These are phyloP conservation scores for Cliona cf. orientalis DNA, from an alignment of 37 sponge, comb jelly and placozoan species.

Conservation along the genomic window DNA sequence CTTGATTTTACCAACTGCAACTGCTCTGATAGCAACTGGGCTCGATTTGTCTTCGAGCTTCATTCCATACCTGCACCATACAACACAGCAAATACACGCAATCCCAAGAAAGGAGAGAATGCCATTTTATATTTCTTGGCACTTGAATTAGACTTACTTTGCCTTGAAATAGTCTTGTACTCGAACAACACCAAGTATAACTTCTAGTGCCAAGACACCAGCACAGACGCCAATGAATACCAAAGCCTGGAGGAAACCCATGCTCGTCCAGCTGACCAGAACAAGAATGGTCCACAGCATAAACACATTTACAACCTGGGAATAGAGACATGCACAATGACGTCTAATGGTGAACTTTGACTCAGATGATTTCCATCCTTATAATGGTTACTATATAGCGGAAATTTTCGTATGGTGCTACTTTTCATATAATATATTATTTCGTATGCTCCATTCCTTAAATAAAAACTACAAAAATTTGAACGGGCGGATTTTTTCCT, in stretches of 20 bases:
- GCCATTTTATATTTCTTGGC: too few relatives aligned
- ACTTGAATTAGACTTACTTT: conserved; percentile 13
- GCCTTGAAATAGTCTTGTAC: conserved; percentile 34
- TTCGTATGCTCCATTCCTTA: too few relatives aligned
- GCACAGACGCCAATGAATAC: neutral
- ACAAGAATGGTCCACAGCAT: conserved; percentile 16
- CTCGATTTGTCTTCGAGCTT: neutral
- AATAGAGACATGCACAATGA: too few relatives aligned
- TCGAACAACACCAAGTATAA: conserved; percentile 30
- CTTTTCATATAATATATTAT: too few relatives aligned
- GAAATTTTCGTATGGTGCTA: too few relatives aligned
- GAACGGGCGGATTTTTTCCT: too few relatives aligned
- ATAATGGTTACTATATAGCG: neutral
- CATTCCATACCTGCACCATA: neutral
- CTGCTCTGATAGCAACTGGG: conserved; percentile 3
- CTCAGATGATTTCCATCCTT: neutral
- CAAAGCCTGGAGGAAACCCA: conserved; percentile 1
- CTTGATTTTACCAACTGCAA: conserved; percentile 43
- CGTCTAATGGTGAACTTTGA: too few relatives aligned
- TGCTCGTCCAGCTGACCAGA: neutral
- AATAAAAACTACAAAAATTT: too few relatives aligned
- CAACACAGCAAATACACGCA: neutral
- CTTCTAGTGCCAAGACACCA: conserved; percentile 2
- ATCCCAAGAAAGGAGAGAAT: neutral
- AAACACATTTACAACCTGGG: conserved; percentile 29